Base-by-base conservation (phyloP, 2,888 invertebrate species). In the Hydrotaea diabolus region DNA sequence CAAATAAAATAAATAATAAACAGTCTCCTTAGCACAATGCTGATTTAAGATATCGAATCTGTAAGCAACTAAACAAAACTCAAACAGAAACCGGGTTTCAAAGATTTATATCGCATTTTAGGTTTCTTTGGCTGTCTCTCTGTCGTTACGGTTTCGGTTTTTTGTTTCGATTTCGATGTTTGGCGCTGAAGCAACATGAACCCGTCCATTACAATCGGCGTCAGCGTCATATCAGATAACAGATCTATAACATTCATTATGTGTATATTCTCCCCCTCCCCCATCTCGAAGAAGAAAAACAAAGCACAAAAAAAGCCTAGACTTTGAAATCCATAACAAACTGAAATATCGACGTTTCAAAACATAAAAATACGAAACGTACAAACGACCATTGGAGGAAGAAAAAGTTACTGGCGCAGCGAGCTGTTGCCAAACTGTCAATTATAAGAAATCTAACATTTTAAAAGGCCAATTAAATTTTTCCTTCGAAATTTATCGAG, bases 381-480 rank as follows among this genome's bases (percentile, higher is more conserved):
- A n/a, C n/a, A n/a, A 62, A 66, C 64, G 19, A 53, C 59, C 31
- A 72, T n/a, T 49, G 49, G 49, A n/a, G 49, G 15, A 43, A 66
- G 2, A 49, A 23, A 17, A 71, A 57, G 31, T 31, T 46, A 80
- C 53, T 71, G 55, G 9, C 7, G 11, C 1, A 21, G 69, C 26
- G 43, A 21, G 69, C 26, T 43, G 57, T 23, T 55, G 36, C 53
- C 81, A 78, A 80, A 74, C 83, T 83, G 77, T 83, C 83, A 80
- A 83, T 83, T 83, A 77, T 77, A 36, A 13, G 11, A 64, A 66
- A 80, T 71, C 74, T 64, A 80, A 80, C 73, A 46, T 83, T 66
- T 83, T 74, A 77, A 76, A 80, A 77, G 31, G 77, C 83, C 83
- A 83, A 83, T 83, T 83, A 83, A 83, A 83, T 71, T 39, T 77